These are phyloP conservation scores for Macrotus californicus DNA, from an alignment of 2,113 vertebrate genomes.

Conservation along the genomic window DNA sequence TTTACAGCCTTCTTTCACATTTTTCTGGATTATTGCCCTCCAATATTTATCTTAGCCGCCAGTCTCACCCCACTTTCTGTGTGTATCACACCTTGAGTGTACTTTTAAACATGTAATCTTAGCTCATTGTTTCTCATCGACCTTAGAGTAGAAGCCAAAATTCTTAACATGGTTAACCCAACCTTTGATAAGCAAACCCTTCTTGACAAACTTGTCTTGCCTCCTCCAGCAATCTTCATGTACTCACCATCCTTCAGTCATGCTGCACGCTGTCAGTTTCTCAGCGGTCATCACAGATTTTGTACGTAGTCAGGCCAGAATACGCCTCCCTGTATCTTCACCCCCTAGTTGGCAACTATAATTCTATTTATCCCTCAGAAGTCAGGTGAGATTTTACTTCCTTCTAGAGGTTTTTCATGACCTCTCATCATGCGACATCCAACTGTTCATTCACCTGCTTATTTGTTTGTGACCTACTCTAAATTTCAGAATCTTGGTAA, in stretches of 20 bases:
- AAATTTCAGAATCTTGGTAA: not conserved
- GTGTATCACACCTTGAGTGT: too few relatives aligned
- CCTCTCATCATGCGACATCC: not conserved
- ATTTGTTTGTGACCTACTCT: not conserved
- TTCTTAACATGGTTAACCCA: not conserved
- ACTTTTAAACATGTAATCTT: not conserved
- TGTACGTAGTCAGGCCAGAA: not conserved
- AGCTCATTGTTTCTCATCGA: not conserved
- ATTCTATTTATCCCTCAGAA: not conserved
- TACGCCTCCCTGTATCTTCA: not conserved
- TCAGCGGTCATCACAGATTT: not conserved
- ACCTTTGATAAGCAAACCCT: not conserved
- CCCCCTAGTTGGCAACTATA: not conserved
- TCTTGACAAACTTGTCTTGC: not conserved
- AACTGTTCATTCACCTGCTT: not conserved
- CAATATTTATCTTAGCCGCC: too few relatives aligned
- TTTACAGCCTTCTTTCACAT: too few relatives aligned
- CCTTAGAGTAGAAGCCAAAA: not conserved
- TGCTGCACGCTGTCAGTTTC: not conserved
- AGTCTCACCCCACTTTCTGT: not conserved
- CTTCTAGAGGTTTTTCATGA: not conserved
- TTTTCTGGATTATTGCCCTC: too few relatives aligned
- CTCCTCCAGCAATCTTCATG: not conserved
- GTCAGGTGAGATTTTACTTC: not conserved
- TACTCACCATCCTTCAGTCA: not conserved